Base-by-base conservation (phyloP, 2,113 vertebrate species). In the Tricholaema leucomelas region DNA sequence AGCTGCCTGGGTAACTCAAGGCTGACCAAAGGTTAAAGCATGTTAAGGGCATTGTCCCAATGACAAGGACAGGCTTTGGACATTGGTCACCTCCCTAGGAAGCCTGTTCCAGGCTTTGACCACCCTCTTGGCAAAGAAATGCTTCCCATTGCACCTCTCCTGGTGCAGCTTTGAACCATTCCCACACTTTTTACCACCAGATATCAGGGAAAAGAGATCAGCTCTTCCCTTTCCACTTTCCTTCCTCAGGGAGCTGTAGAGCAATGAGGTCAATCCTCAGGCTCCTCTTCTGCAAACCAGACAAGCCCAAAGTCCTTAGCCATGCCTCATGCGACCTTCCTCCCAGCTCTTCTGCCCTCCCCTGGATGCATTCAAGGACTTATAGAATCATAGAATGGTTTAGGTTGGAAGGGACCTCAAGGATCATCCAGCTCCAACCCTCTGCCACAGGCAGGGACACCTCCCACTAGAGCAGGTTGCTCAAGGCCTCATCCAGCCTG, bases 181-280 rank as follows among this genome's bases (percentile, higher is more conserved):
- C 24, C 30, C 20, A 44, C 0, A 1, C 0, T 0, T 38, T 11
- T 46, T 40, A 17, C 40, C 61, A 55, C 27, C 1, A 0, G 27
- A n/a, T 27, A 31, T 3, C 8, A 1, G 0, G 54, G 16, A 27
- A 16, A 36, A 56, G 42, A 77, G 40, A 12, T 60, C 33, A 46
- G 38, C 25, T 46, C 3, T 10, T 65, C 25, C 42, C 12, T 42
- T 15, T 70, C 25, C 63, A 28, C 11, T 5, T n/a, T 12, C 30
- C 50, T 30, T 15, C 50, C 44, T 48, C 35, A 44, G 23, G 65
- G 70, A 89, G 36, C 46, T 58, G 40, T 6, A 63, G 40, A 58
- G 17, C 58, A 28, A 46, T 10, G 18, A 65, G 12, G 17, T 33
- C 2, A 0, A 11, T 10, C 9, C 31, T 55, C 20, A 76, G 28